These are phyloP conservation scores for Eulithis testata DNA, from an alignment of 2,888 invertebrate genomes.

Conservation along the genomic window DNA sequence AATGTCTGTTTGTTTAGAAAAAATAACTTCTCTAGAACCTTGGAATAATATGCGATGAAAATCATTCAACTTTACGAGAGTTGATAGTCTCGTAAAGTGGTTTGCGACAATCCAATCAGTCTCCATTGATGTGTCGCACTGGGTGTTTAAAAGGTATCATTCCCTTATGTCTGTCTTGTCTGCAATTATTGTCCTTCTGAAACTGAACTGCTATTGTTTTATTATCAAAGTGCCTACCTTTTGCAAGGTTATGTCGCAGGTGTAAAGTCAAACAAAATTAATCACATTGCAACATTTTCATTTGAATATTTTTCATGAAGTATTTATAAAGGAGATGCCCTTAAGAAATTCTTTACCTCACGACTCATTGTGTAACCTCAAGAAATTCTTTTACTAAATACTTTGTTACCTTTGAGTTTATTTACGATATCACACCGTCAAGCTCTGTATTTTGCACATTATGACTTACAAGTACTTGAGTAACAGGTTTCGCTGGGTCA, in stretches of 20 bases:
- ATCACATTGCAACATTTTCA: no score
- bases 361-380: constrained; percentile 54
- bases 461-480: constrained; percentile 19
- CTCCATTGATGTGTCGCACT: constrained; percentile 5
- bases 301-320: no score
- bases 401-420: constrained; percentile 57
- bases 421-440: constrained; percentile 50
- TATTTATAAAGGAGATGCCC: no score
- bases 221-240: not conserved
- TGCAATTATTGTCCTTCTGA: constrained; percentile 2
- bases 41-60: constrained; percentile 16
- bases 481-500: constrained; percentile 38
- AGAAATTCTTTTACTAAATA: constrained; percentile 55
- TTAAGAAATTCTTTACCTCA: constrained; percentile 19
- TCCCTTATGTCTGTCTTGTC: constrained; percentile 3
- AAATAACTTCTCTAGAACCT: not conserved
- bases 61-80: not conserved
- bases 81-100: constrained; percentile 10
- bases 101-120: constrained; percentile 21
- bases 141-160: constrained; percentile 14
- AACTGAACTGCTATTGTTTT: not conserved
- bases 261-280: no score
- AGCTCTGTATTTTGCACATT: constrained; percentile 46
- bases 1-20: no score
- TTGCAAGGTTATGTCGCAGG: not conserved